A percentile compares a stretch with the other conserved stretches of the same genome.
phyloP scores from a whole-genome alignment of 2,888 invertebrate species.

The Diaprepes abbreviatus region DNA sequence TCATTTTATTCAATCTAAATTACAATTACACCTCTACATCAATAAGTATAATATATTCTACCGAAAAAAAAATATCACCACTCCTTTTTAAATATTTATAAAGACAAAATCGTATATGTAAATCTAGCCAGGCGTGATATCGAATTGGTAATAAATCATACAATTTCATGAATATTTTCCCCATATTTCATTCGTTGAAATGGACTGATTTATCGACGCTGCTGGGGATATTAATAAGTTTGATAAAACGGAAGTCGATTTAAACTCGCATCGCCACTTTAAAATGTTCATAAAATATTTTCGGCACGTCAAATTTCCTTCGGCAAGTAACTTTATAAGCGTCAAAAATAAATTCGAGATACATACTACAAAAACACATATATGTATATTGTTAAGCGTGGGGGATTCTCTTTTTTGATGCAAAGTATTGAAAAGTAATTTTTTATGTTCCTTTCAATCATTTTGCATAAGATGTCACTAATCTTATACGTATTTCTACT shows the following conservation, averaged over 20 bases:
- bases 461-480: not conserved
- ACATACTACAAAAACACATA: not conserved
- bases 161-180: conserved; percentile 56
- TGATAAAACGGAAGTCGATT: conserved; percentile 52
- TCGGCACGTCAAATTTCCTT: conserved; percentile 10
- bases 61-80: not conserved
- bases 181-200: conserved; percentile 54
- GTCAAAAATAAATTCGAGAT: conserved; percentile 1
- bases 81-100: conserved; percentile 19
- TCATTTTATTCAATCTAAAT: no score
- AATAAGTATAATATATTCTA: no score
- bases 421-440: not conserved
- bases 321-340: not conserved
- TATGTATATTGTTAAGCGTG: not conserved
- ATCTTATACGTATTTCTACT: no score
- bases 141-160: conserved; percentile 54
- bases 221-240: conserved; percentile 52
- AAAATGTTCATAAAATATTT: conserved; percentile 33
- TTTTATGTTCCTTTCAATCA: not conserved
- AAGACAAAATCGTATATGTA: conserved; percentile 35
- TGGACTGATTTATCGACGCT: conserved; percentile 53
- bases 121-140: conserved; percentile 32
- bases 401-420: not conserved
- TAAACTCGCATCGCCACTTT: conserved; percentile 38
- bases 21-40: no score